phyloP scores from a whole-genome alignment of 1,140 invertebrate genomes.

The Pseudoatta argentina region DNA sequence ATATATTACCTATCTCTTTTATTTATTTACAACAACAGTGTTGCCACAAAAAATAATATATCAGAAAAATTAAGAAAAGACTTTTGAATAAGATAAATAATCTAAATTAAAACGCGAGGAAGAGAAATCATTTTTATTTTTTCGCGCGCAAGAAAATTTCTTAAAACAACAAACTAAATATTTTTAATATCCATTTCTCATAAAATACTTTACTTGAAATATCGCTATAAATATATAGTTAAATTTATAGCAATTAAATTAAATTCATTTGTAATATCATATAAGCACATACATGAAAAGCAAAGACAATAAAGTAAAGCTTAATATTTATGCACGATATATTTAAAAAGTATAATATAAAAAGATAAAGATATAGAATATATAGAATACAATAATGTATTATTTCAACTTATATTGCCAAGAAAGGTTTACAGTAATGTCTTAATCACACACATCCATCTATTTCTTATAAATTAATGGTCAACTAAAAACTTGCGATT shows the following conservation, averaged over 20 bases:
- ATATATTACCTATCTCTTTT: background rate
- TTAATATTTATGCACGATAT: background rate
- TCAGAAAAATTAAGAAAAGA: background rate
- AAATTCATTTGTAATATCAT: background rate
- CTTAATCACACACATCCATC: too few relatives aligned
- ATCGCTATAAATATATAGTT: background rate
- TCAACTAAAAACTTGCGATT: too few relatives aligned
- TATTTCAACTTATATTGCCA: too few relatives aligned
- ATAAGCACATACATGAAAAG: background rate
- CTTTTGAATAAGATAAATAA: constrained; percentile 32
- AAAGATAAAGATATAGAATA: background rate
- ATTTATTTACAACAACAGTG: constrained; percentile 10
- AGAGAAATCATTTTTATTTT: constrained; percentile 13
- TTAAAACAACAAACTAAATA: background rate
- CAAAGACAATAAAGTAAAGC: background rate
- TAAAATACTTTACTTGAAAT: background rate
- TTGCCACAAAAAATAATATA: constrained; percentile 19
- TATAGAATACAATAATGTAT: too few relatives aligned
- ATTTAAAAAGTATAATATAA: background rate
- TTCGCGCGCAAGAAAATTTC: background rate
- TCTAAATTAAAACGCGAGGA: background rate
- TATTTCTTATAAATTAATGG: too few relatives aligned
- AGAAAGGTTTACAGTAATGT: too few relatives aligned
- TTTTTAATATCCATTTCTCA: background rate
- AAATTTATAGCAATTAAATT: background rate